phyloP scores from a whole-genome alignment of 1,140 invertebrate species.

The Aphelinus certus region DNA sequence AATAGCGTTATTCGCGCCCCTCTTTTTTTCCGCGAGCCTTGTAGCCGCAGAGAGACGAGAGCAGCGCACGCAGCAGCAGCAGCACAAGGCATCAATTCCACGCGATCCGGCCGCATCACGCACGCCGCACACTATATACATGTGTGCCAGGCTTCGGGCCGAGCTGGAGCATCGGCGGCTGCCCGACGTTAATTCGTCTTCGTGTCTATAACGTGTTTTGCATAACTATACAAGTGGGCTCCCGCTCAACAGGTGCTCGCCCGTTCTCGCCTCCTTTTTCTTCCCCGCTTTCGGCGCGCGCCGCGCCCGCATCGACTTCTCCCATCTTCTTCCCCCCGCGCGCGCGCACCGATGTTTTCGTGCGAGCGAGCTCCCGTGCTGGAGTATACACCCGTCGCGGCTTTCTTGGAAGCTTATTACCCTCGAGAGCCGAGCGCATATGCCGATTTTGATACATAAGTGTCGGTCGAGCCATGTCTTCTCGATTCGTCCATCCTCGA shows the following conservation, averaged over 20 bases:
- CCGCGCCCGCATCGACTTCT: too few relatives aligned
- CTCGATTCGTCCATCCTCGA: too few relatives aligned
- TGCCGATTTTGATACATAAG: too few relatives aligned
- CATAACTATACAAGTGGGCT: conserved; percentile 7
- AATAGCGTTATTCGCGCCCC: not conserved
- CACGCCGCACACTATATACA: not conserved
- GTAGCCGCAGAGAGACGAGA: not conserved
- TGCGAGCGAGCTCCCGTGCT: not conserved
- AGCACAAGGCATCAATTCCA: not conserved
- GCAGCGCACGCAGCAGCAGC: too few relatives aligned
- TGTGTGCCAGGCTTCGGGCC: too few relatives aligned
- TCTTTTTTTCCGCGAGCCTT: not conserved
- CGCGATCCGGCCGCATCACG: not conserved
- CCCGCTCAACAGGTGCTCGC: not conserved
- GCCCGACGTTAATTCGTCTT: conserved; percentile 9
- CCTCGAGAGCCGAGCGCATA: too few relatives aligned
- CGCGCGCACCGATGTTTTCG: not conserved
- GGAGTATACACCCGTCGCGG: too few relatives aligned
- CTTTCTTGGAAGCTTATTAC: not conserved
- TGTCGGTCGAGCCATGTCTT: too few relatives aligned
- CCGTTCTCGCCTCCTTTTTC: not conserved
- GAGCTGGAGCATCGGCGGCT: too few relatives aligned
- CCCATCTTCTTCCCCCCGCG: too few relatives aligned
- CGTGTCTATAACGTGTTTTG: conserved; percentile 27
- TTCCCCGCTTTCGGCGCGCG: not conserved